Percentiles rank a stretch among this genome's conserved stretches.
These are phyloP conservation scores for Drosophila mettleri DNA, from an alignment of 2,888 invertebrate species.

Conservation along the genomic window DNA sequence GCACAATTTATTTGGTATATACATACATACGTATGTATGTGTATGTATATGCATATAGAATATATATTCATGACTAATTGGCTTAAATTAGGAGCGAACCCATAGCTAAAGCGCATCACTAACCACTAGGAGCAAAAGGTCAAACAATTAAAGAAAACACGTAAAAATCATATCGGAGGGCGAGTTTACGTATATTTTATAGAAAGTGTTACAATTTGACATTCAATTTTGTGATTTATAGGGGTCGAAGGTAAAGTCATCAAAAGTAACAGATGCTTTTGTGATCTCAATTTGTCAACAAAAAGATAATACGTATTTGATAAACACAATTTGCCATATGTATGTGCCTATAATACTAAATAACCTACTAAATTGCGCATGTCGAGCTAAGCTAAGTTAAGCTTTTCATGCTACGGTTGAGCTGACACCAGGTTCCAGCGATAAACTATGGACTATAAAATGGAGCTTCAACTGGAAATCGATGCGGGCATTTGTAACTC, in stretches of 20 bases:
- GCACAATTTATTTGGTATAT: not conserved
- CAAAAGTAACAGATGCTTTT: no score
- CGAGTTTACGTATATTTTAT: not conserved
- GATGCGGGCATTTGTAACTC: not conserved
- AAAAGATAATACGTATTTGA: no score
- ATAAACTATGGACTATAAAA: no score
- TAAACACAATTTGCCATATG: not conserved
- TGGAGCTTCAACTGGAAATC: not conserved
- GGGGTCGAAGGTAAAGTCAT: no score
- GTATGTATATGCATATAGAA: not conserved
- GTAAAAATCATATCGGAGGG: not conserved
- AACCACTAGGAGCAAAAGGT: slow-evolving; percentile 7
- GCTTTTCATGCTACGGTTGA: no score
- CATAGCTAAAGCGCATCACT: slow-evolving; percentile 1
- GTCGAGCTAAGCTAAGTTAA: no score
- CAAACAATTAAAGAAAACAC: slow-evolving; percentile 2
- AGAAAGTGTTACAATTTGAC: not conserved
- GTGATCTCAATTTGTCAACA: no score
- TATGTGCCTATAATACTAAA: no score
- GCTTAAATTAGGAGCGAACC: slow-evolving; percentile 8
- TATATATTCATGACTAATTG: slow-evolving; percentile 9
- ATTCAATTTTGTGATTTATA: not conserved
- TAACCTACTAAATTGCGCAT: no score
- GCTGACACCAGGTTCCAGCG: no score
- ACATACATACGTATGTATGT: not conserved